Conservation (phyloP, 2,888 invertebrate species). For the Bombyx huttoni region DNA sequence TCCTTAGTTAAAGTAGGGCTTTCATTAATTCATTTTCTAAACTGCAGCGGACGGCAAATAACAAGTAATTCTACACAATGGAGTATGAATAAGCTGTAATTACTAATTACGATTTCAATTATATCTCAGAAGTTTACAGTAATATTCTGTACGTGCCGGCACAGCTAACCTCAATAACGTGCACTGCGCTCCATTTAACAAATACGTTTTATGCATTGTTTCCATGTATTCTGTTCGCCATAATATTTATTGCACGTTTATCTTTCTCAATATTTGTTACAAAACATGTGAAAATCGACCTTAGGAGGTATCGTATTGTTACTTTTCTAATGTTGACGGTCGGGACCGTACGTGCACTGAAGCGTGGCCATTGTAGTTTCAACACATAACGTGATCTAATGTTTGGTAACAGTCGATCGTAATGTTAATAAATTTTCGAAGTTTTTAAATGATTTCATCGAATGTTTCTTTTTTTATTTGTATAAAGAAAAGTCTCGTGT, state of each 20-base stretch:
- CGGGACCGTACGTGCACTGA: constrained; percentile 9
- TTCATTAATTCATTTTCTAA: no score
- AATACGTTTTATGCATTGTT: constrained; percentile 8
- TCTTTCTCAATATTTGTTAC: constrained; percentile 15
- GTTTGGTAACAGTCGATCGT: constrained; percentile 21
- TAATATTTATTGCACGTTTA: constrained; percentile 10
- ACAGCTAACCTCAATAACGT: constrained; percentile 3
- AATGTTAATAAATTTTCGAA: constrained; percentile 15
- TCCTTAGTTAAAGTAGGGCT: no score
- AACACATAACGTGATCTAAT: constrained; percentile 31
- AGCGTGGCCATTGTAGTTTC: constrained; percentile 26
- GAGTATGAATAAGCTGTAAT: no score
- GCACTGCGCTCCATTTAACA: constrained; percentile 12
- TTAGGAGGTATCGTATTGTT: constrained; percentile 8
- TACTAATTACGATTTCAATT: background rate
- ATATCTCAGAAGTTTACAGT: background rate
- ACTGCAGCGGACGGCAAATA: no score
- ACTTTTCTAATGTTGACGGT: constrained; percentile 13
- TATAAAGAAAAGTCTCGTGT: no score
- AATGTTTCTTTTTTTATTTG: no score
- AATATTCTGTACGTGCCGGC: background rate
- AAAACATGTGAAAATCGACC: constrained; percentile 17
- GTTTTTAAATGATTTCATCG: no score
- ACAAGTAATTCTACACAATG: no score
- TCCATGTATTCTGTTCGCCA: background rate